Base-by-base conservation (phyloP, 2,797 vertebrate species). In the Somateria mollissima region DNA sequence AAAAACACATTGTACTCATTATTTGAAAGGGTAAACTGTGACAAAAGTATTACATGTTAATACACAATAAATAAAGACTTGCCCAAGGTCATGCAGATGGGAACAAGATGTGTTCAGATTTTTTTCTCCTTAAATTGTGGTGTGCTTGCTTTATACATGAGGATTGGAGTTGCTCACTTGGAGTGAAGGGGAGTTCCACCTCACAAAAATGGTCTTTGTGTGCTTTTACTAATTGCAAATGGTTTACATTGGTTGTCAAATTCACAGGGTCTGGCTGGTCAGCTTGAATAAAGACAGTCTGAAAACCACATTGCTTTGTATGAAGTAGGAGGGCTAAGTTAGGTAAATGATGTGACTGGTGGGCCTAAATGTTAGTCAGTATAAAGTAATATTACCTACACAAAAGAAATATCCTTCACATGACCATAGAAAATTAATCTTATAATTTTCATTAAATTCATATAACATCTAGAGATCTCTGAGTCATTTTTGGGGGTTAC, bases 1-100 rank as follows among this genome's bases (percentile, higher is more conserved):
- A 84, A 88, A 90, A 89, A 54, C 84, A 78, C 54, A 83, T 22
- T 70, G n/a, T 62, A 69, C 32, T 85, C 62, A 66, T 89, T 90
- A 79, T 57, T 39, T 77, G 65, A 71, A 89, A 87, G 62, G 58
- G 41, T 85, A 94, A 95, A 83, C 27, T 16, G 51, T 84, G 61
- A 74, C 27, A 58, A 30, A 84, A 80, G 8, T 54, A 41, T 67
- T 87, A 92, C 69, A 49, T 56, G 37, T 72, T 87, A 92, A 91
- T 85, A 51, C 62, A 85, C 58, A 93, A 56, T 61, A 92, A 92
- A 67, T 51, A 89, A 90, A 8, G 37, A 69, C 62, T 75, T 58
- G 30, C 13, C 27, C 45, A 75, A 78, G 76, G 79, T 85, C 66
- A 81, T 15, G 25, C 54, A 87, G 73, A 83, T 70, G 47, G 76